A percentile compares a stretch with the other conserved stretches of the same genome.
phyloP scores from a whole-genome alignment of 2,797 vertebrate genomes.

The Distichodus sexfasciatus region DNA sequence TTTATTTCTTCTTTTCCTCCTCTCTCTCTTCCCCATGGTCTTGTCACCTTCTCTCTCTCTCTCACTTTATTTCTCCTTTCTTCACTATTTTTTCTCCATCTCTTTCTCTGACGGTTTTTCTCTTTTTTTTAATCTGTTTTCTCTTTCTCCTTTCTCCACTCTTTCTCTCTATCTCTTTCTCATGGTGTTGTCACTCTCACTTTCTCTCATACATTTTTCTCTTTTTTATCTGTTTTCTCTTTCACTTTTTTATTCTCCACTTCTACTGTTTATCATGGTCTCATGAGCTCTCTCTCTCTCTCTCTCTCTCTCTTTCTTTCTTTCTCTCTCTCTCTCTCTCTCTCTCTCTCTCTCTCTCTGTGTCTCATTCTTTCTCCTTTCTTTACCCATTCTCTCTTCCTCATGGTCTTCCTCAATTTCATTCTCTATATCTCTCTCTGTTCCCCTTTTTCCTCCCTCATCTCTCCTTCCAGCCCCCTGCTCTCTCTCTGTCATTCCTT shows the following conservation, averaged over 20 bases:
- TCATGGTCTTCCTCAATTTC: not conserved
- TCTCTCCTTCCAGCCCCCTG: slow-evolving; percentile 9
- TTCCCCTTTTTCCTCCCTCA: slow-evolving; percentile 10
- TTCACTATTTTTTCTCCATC: not conserved
- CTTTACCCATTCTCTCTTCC: not conserved
- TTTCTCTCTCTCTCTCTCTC: not conserved
- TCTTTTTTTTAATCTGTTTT: not conserved
- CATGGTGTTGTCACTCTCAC: too few species aligned
- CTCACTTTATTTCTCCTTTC: not conserved
- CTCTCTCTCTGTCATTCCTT: slow-evolving; percentile 11
- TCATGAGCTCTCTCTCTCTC: not conserved
- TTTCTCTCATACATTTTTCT: too few species aligned
- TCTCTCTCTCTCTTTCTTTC: not conserved
- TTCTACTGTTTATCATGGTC: too few species aligned
- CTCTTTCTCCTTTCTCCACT: not conserved
- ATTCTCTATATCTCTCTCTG: not conserved
- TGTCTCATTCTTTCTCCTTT: not conserved
- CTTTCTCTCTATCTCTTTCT: not conserved
- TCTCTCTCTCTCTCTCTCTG: slow-evolving; percentile 7
- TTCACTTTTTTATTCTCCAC: not conserved
- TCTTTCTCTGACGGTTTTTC: not conserved
- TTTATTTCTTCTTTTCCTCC: not conserved
- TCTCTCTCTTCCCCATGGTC: too few species aligned
- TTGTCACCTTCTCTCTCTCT: not conserved
- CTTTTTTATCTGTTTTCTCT: not conserved